Evolutionary conservation across 2,797 vertebrate species (phyloP), one percentile per base, ranked within the genome.

Genomic region (Echeneis naucrates): DNA sequence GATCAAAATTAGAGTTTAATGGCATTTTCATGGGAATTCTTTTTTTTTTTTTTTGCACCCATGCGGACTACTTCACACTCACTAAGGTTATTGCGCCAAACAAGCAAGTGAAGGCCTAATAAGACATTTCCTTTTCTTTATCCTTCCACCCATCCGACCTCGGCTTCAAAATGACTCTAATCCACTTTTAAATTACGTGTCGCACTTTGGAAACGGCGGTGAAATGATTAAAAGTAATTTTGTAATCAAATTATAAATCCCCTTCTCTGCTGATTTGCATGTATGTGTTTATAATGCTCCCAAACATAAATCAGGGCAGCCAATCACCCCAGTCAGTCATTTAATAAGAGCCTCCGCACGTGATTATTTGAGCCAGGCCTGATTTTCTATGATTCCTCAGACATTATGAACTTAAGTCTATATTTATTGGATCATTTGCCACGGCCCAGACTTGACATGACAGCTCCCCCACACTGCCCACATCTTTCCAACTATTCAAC

Each of bases 401-500:
- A 59, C 4, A 19, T 9, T 24, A 23, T 47, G 13, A 56, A 56
- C 11, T 51, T 24, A 5, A 19, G 35, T 11, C 9, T 12, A 37
- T 37, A 37, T 37, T 11, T 17, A 48, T 38, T 14, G 50, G 63
- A 19, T 17, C 27, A 0, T 65, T 57, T 48, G 6, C 48, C 35
- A 26, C 55, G 45, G 37, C 48, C 37, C 59, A 21, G 24, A 52
- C 10, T n/a, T 37, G 42, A 63, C 30, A 7, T 55, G 48, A 54
- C 19, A 21, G 21, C 61, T 77, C 67, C 71, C 51, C 58, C 61
- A 48, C 62, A 3, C 16, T 13, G 59, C 48, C 37, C 57, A 50
- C 66, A 52, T 76, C 53, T 69, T 63, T 66, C 68, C 72, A 50
- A 47, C 69, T 66, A 60, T 73, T 83, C 64, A 71, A 42, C 71